A percentile compares a stretch with the other conserved stretches of the same genome.
phyloP scores from a whole-genome alignment of 2,888 invertebrate genomes.

The Drosophila buzzatii region DNA sequence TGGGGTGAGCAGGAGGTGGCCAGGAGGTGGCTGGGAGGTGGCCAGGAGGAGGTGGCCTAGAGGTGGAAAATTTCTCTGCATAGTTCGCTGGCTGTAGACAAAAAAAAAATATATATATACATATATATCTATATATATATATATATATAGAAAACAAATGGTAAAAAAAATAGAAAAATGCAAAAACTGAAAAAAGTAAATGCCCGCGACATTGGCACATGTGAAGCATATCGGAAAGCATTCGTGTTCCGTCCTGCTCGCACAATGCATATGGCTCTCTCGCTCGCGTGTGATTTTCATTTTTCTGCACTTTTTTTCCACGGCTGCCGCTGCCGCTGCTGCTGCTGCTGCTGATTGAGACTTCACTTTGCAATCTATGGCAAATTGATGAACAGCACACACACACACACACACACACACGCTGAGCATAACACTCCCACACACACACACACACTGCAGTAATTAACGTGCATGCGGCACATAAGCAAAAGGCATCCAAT shows the following conservation, averaged over 20 bases:
- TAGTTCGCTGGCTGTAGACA: conserved; percentile 38
- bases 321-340: neutral
- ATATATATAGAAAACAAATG: too few relatives aligned
- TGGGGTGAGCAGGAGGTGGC: neutral
- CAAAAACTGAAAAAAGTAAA: conserved; percentile 49
- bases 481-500: conserved; percentile 52
- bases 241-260: conserved; percentile 24
- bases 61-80: conserved; percentile 14
- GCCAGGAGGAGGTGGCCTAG: too few relatives aligned
- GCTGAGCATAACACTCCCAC: conserved; percentile 6
- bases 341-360: conserved; percentile 64
- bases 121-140: too few relatives aligned
- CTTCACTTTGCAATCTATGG: conserved; percentile 77
- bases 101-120: neutral
- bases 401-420: conserved; percentile 24
- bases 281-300: conserved; percentile 16
- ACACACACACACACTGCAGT: conserved; percentile 53
- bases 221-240: conserved; percentile 58
- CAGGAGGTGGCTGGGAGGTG: neutral
- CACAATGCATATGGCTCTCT: conserved; percentile 14
- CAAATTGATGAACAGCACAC: conserved; percentile 75
- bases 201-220: conserved; percentile 67
- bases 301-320: neutral
- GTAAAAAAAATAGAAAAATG: neutral
- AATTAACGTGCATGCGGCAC: conserved; percentile 79